Evolutionary conservation across 2,888 invertebrate genomes (phyloP).

Genomic region (Pristionchus arcanus): DNA sequence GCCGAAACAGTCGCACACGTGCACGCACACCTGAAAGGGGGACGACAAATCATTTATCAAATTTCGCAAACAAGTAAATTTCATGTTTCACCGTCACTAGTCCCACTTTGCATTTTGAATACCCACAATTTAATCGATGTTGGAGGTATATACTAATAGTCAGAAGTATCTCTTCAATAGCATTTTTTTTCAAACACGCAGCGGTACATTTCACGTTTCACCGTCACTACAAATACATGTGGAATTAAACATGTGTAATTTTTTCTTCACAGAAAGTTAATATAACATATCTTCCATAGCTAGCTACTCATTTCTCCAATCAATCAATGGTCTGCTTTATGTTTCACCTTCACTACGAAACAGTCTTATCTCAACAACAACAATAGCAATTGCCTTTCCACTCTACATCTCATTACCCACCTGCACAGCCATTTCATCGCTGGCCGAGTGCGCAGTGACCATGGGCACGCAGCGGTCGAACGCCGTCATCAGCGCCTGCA

Average conservation of each 20-base stretch:
- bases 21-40: constrained; percentile 85
- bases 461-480: constrained; percentile 95
- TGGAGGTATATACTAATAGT: no score
- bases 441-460: constrained; percentile 87
- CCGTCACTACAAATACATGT: background rate
- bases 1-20: constrained; percentile 93
- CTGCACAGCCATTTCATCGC: constrained; percentile 89
- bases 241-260: no score
- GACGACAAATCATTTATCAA: background rate
- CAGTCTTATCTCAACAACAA: background rate
- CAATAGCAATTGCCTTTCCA: background rate
- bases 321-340: background rate
- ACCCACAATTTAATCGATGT: no score
- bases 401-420: background rate
- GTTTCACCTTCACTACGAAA: background rate
- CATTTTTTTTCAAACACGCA: no score
- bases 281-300: no score
- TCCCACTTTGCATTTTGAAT: background rate
- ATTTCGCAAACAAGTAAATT: background rate
- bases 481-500: constrained; percentile 87
- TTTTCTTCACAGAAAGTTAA: no score
- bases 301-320: no score
- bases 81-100: background rate
- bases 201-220: background rate
- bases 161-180: no score